These are phyloP conservation scores for Marasmarcha lunaedactyla DNA, from an alignment of 2,888 invertebrate species.

Conservation along the genomic window DNA sequence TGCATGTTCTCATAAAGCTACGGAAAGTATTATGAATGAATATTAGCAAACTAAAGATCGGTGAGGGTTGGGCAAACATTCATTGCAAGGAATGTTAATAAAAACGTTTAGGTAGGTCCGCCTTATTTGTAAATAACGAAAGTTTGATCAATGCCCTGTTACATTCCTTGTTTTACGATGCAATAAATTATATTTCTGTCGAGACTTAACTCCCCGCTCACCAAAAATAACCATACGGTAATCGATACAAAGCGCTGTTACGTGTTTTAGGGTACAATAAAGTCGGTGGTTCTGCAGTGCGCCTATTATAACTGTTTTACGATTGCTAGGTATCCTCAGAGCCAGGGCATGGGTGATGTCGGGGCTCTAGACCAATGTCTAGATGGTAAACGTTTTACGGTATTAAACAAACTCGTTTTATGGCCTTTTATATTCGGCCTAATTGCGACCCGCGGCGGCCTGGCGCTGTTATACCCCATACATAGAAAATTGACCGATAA, in stretches of 20 bases:
- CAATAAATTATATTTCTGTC: constrained; percentile 45
- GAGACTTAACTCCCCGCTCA: constrained; percentile 42
- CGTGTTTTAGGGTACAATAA: constrained; percentile 54
- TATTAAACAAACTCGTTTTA: constrained; percentile 42
- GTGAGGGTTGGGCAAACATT: too few relatives aligned
- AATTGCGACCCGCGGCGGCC: constrained; percentile 34
- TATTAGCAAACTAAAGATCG: too few relatives aligned
- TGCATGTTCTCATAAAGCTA: too few relatives aligned
- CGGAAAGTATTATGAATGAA: too few relatives aligned
- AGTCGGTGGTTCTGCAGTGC: constrained; percentile 54
- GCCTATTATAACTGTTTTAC: constrained; percentile 57
- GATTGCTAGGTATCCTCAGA: constrained; percentile 40
- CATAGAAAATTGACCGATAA: constrained; percentile 20
- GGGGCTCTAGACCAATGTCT: constrained; percentile 31
- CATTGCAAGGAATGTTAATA: too few relatives aligned
- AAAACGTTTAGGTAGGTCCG: too few relatives aligned
- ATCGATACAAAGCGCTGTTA: constrained; percentile 53
- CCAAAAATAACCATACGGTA: constrained; percentile 48
- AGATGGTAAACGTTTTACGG: constrained; percentile 39
- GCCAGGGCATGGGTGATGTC: not conserved
- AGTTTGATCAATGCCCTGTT: constrained; percentile 30
- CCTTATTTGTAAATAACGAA: too few relatives aligned
- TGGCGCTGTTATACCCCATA: constrained; percentile 15
- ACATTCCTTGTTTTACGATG: constrained; percentile 33
- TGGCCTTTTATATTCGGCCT: constrained; percentile 39